Evolutionary conservation across 2,113 vertebrate genomes (phyloP).

Genomic region (Chiloscyllium plagiosum): DNA sequence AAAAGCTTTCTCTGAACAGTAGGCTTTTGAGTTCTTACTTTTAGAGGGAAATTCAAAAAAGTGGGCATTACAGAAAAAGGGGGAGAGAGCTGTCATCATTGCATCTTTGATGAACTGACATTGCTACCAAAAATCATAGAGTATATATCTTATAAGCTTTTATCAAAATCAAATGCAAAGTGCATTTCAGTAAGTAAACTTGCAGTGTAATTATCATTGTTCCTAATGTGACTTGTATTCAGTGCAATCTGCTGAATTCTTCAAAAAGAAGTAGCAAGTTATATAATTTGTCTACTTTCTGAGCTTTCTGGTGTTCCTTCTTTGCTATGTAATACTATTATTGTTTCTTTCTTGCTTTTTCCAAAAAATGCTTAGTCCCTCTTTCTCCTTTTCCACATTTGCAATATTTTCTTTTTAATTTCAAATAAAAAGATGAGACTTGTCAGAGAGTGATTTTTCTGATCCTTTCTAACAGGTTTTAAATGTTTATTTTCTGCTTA

Average conservation of each 20-base stretch:
- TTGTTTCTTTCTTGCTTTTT: background rate
- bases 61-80: background rate
- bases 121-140: background rate
- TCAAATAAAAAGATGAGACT: background rate
- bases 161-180: background rate
- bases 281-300: background rate
- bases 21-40: background rate
- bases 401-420: background rate
- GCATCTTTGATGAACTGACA: background rate
- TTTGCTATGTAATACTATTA: background rate
- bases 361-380: background rate
- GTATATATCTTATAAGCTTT: background rate
- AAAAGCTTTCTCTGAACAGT: background rate
- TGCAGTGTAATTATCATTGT: background rate
- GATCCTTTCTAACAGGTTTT: constrained; percentile 4
- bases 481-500: constrained; percentile 16
- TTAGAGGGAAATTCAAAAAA: background rate
- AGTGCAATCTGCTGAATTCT: background rate
- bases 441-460: background rate
- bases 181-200: background rate
- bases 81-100: background rate
- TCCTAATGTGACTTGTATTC: background rate
- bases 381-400: background rate
- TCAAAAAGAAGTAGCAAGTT: background rate
- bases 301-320: background rate